Base-by-base conservation (phyloP, 2,888 invertebrate species). In the Apamea monoglypha region DNA sequence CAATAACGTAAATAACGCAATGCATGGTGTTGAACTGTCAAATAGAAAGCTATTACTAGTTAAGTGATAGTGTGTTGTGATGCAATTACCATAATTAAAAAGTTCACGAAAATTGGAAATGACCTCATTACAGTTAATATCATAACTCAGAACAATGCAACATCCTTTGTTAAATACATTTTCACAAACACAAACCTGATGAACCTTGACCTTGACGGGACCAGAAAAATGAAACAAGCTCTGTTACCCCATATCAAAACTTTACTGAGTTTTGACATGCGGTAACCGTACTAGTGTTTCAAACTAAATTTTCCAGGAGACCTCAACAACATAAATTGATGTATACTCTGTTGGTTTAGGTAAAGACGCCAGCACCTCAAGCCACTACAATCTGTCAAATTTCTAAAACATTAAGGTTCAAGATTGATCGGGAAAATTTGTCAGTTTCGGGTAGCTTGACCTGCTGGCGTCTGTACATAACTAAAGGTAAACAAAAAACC, bases 181-280 rank as follows among this genome's bases (percentile, higher is more conserved):
- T 44, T n/a, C 56, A 59, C 21, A 47, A 74, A 40, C 6, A 29
- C 14, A 36, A n/a, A 29, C 66, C 44, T 44, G 44, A 44, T 44
- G 10, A 44, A 10, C 32, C 44, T 67, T 80, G 50, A 76, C 66
- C 59, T 75, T 82, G 67, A 44, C 29, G 14, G 8, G 21, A 75
- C 59, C 5, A 66, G 16, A 44, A 40, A 18, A 81, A 64, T 36
- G 29, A 29, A 64, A 66, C 14, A 21, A 59, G 18, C 16, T 36
- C 12, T 44, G 10, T 6, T 44, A 5, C 29, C 21, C 29, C 2
- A 18, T 18, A 5, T 44, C 16, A 67, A 67, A 40, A 40, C 67
- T n/a, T n/a, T 1, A 56, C 56, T 3, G 25, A n/a, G 12, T 56
- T 56, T n/a, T 56, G n/a, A n/a, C 10, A 53, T 53, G 53, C 18